Base-by-base conservation (phyloP, 2,113 vertebrate genomes). In the Pterophyllum scalare region DNA sequence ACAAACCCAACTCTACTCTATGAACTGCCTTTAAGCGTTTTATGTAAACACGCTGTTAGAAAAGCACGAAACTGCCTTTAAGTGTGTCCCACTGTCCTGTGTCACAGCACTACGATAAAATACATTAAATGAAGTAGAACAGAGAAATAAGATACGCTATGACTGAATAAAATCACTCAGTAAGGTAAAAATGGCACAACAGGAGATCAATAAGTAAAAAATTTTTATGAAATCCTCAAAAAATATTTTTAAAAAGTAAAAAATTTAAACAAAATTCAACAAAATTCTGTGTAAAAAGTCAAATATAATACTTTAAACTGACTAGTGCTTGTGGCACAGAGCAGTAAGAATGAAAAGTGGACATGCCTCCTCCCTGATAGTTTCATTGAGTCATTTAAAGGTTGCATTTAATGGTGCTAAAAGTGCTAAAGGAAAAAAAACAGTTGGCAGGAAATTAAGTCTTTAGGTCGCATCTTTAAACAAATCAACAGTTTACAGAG, bases 61-160 rank as follows among this genome's bases (percentile, higher is more conserved):
- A 38, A 38, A 10, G 3, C 35, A 40, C 10, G 15, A 46, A 46
- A 46, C 43, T 5, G 15, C 43, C 13, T 46, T 46, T 5, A 46
- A 15, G 13, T 46, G 15, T 46, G 43, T 38, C 33, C 33, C 12
- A 4, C 3, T 1, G 17, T 46, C 14, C 38, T 65, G 62, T 65
- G 38, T 65, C 26, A 43, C n/a, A 24, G 14, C 13, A 43, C 24
- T 65, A 65, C 24, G 43, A 33, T 33, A 65, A 7, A 65, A 65
- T 43, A 24, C 2, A 0, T 43, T 43, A 65, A 24, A 67, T 46
- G 46, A 46, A 19, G 3, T 0, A 0, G 14, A 19, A 26, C 6
- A 26, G 15, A 13, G 5, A 2, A 46, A 46, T 67, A 1, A 67
- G 46, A 19, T 28, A 67, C 38, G 19, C 19, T 28, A 28, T 0